Evolutionary conservation across 1,140 invertebrate genomes (phyloP).

Genomic region (Trichogramma pretiosum): DNA sequence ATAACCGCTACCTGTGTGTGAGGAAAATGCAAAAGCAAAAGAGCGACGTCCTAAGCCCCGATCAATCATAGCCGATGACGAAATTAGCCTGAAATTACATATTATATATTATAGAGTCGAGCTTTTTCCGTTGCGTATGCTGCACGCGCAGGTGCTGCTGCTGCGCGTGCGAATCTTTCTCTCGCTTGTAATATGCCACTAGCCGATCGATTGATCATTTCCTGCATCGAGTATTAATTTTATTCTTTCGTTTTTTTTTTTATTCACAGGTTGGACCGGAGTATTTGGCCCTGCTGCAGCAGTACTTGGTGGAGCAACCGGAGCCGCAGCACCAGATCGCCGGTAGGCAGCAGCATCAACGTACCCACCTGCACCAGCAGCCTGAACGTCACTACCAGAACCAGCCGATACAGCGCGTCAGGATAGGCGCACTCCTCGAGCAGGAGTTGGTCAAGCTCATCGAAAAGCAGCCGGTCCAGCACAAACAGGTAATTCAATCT

Average conservation of each 20-base stretch:
- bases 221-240: background rate
- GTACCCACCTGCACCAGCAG: conserved; percentile 5
- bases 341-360: conserved; percentile 6
- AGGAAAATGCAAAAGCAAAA: too few species aligned
- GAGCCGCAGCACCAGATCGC: conserved; percentile 14
- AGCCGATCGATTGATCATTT: too few species aligned
- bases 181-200: too few species aligned
- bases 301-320: conserved; percentile 31
- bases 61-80: too few species aligned
- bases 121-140: too few species aligned
- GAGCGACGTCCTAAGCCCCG: too few species aligned
- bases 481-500: conserved; percentile 12
- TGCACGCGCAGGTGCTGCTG: too few species aligned
- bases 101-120: too few species aligned
- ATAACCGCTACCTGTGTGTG: too few species aligned
- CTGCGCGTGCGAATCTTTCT: too few species aligned
- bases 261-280: conserved; percentile 40
- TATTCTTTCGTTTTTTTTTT: conserved; percentile 23
- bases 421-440: conserved; percentile 8
- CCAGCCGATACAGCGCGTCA: background rate
- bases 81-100: too few species aligned
- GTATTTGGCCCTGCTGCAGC: conserved; percentile 35
- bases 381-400: background rate
- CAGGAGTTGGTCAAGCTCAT: conserved; percentile 2
- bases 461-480: conserved; percentile 4